Percentiles rank a stretch among this genome's conserved stretches.
Conservation (phyloP, 2,113 vertebrate genomes). For the Paratilapia polleni region DNA sequence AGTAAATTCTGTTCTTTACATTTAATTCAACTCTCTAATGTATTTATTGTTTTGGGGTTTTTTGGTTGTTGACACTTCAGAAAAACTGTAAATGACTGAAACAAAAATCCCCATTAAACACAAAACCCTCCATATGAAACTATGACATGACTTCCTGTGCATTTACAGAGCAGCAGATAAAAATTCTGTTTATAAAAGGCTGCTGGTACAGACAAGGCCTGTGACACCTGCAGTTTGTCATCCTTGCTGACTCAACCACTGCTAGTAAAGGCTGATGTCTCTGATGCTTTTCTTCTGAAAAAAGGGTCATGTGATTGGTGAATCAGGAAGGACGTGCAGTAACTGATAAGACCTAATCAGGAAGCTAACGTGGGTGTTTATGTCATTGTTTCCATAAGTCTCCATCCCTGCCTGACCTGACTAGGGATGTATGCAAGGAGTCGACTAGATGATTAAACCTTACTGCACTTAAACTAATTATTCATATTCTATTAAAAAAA, state of each 20-base stretch:
- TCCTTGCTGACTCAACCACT: background rate
- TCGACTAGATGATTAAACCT: background rate
- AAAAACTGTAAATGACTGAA: background rate
- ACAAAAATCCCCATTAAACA: background rate
- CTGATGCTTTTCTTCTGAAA: background rate
- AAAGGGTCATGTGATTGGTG: background rate
- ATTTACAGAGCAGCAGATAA: background rate
- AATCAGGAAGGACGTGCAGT: background rate
- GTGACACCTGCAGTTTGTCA: rapidly evolving
- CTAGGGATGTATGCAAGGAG: background rate
- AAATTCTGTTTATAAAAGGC: background rate
- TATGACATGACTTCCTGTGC: background rate
- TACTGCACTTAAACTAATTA: background rate
- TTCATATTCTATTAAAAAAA: too few species aligned
- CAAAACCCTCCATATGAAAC: background rate
- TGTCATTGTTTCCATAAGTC: background rate
- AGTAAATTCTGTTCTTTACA: rapidly evolving
- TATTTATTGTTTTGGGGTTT: background rate
- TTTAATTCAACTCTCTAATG: background rate
- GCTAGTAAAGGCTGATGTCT: background rate
- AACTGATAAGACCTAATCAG: background rate
- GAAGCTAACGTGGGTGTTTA: background rate
- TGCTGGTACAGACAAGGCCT: background rate
- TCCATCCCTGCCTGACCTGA: background rate
- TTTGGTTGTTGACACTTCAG: background rate